Base-by-base conservation (phyloP, 2,888 invertebrate genomes). In the Phania funesta region DNA sequence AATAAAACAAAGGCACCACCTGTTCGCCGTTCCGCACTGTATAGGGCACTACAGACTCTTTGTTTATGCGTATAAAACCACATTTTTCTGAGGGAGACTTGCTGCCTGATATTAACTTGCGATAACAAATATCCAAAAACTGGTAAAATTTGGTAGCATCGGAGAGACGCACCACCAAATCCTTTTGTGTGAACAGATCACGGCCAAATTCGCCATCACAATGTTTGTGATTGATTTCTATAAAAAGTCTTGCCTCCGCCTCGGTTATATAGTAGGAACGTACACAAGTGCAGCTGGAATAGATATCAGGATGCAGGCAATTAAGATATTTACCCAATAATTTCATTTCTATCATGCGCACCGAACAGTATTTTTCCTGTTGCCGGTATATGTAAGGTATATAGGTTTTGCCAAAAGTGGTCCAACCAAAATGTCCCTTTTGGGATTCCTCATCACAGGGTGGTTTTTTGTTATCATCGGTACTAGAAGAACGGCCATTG, bases 261-360 rank as follows among this genome's bases (percentile, higher is more conserved):
- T 97, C 96, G 0, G 97, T 97, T 85, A 98, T 96, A 90, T 97
- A 98, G 91, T 97, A 97, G 92, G 97, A 97, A 85, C 96, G 93
- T 85, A 98, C 96, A 89, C 96, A 96, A 13, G 97, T 97, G 91
- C 97, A 97, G 84, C 96, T 96, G 83, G 96, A 96, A 91, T 96
- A 97, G 84, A 97, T 96, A 89, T 97, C 97, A 84, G 96, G 95
- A 90, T 98, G 97, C 67, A 98, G 93, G 89, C 95, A 96, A 89
- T 95, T 96, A 87, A 97, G 93, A 92, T 97, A 96, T 92, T 97
- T 97, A 90, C 96, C 96, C 24, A 98, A 93, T 56, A 98, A 93
- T 91, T 98, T 98, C 87, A 95, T 93, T 91, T 98, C 98, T 24
- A 98, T 96, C 94, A 98, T 97, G 71, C 97, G 93, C 65, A 98